Evolutionary conservation across 2,888 invertebrate species (phyloP).

Genomic region (Thera obeliscata): DNA sequence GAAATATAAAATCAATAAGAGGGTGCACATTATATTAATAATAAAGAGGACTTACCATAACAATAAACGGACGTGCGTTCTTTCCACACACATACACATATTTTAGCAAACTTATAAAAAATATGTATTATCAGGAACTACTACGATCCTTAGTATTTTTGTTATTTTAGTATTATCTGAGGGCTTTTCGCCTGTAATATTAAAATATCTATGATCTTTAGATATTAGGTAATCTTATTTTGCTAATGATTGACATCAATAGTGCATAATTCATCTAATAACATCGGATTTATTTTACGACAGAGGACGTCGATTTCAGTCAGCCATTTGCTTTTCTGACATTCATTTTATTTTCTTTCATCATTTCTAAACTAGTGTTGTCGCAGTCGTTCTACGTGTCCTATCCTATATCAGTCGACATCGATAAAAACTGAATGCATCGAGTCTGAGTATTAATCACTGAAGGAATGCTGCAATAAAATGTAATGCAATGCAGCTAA

Average conservation of each 20-base stretch:
- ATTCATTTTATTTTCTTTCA: constrained; percentile 64
- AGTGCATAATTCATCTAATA: constrained; percentile 85
- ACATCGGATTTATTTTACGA: constrained; percentile 82
- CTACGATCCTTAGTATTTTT: constrained; percentile 57
- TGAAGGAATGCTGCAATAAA: too few relatives aligned
- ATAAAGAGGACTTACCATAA: constrained; percentile 68
- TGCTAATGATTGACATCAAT: constrained; percentile 84
- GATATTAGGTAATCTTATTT: constrained; percentile 78
- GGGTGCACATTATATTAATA: constrained; percentile 46
- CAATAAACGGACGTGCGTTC: constrained; percentile 72
- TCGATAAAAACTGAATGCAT: constrained; percentile 1
- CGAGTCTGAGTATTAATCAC: too few relatives aligned
- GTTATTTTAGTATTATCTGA: constrained; percentile 55
- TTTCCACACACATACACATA: constrained; percentile 56
- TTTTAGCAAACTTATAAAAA: constrained; percentile 63
- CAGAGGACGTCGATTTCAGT: constrained; percentile 77
- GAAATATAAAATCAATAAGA: constrained; percentile 30
- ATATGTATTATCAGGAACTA: constrained; percentile 62
- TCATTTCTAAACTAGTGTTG: constrained; percentile 49
- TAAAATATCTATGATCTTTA: constrained; percentile 65
- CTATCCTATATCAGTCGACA: constrained; percentile 22
- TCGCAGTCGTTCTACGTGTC: constrained; percentile 24
- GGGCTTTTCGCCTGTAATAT: constrained; percentile 71
- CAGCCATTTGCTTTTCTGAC: constrained; percentile 83
- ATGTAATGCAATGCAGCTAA: too few relatives aligned